Percentiles rank a stretch among this genome's conserved stretches.
Evolutionary conservation across 1,140 invertebrate species (phyloP).

Genomic region (Zaprionus kolodkinae): DNA sequence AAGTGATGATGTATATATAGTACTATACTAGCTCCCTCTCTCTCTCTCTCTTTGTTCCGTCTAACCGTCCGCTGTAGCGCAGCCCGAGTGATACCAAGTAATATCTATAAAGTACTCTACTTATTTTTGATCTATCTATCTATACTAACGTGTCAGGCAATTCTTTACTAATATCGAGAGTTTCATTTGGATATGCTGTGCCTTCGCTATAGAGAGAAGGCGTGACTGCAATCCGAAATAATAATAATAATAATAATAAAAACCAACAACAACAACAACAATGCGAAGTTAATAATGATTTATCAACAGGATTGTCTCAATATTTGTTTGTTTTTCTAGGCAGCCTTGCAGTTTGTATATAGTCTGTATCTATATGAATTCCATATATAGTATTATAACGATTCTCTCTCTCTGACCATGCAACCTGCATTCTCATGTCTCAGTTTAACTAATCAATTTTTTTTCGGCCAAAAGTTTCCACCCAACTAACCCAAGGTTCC

Average conservation of each 20-base stretch:
- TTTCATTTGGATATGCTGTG: conserved; percentile 54
- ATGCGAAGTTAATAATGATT: not conserved
- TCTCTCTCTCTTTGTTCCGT: conserved; percentile 35
- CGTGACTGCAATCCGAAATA: not conserved
- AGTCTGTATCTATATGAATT: conserved; percentile 23
- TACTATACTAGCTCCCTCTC: conserved; percentile 37
- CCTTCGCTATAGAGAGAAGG: not conserved
- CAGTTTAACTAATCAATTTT: conserved; percentile 63
- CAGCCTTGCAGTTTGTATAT: conserved; percentile 34
- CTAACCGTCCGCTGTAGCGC: conserved; percentile 57
- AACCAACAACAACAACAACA: not conserved
- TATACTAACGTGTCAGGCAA: conserved; percentile 6
- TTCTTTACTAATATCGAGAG: conserved; percentile 67
- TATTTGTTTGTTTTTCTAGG: conserved; percentile 7
- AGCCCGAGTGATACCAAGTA: not conserved
- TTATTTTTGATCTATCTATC: conserved; percentile 1
- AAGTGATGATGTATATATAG: conserved; percentile 35
- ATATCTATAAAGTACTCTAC: conserved; percentile 34
- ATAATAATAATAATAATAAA: not conserved
- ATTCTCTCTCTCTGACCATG: conserved; percentile 22
- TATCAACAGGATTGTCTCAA: conserved; percentile 32
- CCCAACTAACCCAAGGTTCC: conserved; percentile 39
- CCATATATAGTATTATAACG: conserved; percentile 19
- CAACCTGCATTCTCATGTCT: conserved; percentile 15
- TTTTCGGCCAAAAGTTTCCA: conserved; percentile 32